Base-by-base conservation (phyloP, 2,797 vertebrate species). In the Dallia pectoralis region DNA sequence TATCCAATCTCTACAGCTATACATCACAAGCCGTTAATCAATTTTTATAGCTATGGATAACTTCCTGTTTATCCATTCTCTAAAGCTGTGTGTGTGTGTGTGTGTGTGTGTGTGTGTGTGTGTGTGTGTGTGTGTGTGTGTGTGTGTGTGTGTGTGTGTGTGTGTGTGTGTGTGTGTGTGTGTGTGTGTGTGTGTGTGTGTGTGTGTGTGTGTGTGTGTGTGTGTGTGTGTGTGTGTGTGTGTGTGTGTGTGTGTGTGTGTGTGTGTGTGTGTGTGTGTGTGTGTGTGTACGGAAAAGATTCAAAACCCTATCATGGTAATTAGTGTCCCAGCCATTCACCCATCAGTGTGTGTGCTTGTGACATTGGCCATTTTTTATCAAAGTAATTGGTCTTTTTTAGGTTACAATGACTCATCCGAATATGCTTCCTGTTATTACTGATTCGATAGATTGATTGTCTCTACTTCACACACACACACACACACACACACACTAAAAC, bases 401-500 rank as follows among this genome's bases (percentile, higher is more conserved):
- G 44, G 44, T 49, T 27, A 2, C 18, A 51, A n/a, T 49, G 5
- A 51, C 44, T 69, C 15, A 30, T 69, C 40, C 33, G 7, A 36
- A 36, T 7, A 3, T 36, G 33, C 47, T 69, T 69, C 67, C 44
- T 49, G 16, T 18, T 14, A 51, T 69, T 30, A 30, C 15, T 69
- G 44, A 25, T 49, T 29, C 25, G 56, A 49, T 15, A 62, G 33
- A 22, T 68, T 25, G n/a, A 25, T 22, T 16, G n/a, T 11, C 66
- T n/a, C 18, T 47, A 44, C 19, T n/a, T 40, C 59, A 63, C 11
- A 36, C 65, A 30, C 29, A 30, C 27, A 18, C 29, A 62, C 56
- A 47, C 33, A 63, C 62, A 63, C 51, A 75, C 53, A 59, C 40
- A 51, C 49, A 49, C 70, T 67, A 67, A 72, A 44, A 70, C 69